Evolutionary conservation across 1,140 invertebrate genomes (phyloP).

Genomic region (Anthonomus grandis): DNA sequence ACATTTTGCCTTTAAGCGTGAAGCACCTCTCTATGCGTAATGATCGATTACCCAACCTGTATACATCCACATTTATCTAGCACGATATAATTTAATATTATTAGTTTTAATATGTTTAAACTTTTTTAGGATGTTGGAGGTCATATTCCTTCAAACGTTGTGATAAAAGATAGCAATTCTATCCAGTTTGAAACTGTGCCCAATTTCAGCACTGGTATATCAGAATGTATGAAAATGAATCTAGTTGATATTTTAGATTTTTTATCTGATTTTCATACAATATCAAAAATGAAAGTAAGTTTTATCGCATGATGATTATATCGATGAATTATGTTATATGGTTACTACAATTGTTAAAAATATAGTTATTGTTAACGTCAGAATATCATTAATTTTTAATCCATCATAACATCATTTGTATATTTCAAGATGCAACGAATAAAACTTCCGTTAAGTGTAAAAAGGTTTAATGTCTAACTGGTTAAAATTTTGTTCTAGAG

Average conservation of each 20-base stretch:
- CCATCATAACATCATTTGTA: too few relatives aligned
- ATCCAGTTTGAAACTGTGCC: slow-evolving; percentile 52
- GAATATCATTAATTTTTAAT: background rate
- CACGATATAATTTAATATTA: slow-evolving; percentile 11
- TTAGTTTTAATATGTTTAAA: too few relatives aligned
- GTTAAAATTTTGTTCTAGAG: too few relatives aligned
- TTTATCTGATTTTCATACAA: slow-evolving; percentile 91
- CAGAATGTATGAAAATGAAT: slow-evolving; percentile 90
- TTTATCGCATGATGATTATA: too few relatives aligned
- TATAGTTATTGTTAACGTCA: background rate
- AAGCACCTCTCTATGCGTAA: too few relatives aligned
- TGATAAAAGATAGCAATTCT: slow-evolving; percentile 39
- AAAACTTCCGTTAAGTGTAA: too few relatives aligned
- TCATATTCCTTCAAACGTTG: slow-evolving; percentile 45
- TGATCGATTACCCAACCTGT: too few relatives aligned
- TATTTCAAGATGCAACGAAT: too few relatives aligned
- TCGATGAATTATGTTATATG: too few relatives aligned
- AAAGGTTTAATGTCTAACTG: too few relatives aligned
- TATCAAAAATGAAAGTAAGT: slow-evolving; percentile 92
- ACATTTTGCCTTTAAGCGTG: too few relatives aligned
- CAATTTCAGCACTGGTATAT: slow-evolving; percentile 76
- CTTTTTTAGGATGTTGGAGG: slow-evolving; percentile 66
- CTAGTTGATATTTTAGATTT: slow-evolving; percentile 94
- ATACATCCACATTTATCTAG: too few relatives aligned
- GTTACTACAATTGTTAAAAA: background rate